phyloP scores from a whole-genome alignment of 1,140 invertebrate species.

The Panonychus citri region DNA sequence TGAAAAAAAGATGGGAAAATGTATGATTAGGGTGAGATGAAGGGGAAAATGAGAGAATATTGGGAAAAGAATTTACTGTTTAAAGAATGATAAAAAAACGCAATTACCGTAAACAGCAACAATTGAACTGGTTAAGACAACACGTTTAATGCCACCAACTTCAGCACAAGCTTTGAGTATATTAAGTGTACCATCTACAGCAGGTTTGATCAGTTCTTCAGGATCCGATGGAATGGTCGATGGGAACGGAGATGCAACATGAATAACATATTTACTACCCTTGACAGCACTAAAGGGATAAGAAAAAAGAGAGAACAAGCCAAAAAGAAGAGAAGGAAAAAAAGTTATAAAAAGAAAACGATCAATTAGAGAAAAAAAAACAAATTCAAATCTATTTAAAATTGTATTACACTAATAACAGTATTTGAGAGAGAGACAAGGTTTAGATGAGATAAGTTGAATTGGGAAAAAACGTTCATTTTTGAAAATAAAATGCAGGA shows the following conservation, averaged over 20 bases:
- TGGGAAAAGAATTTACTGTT: not conserved
- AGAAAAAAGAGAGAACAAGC: conserved; percentile 2
- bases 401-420: no score
- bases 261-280: conserved; percentile 29
- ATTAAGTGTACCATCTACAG: conserved; percentile 30
- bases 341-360: not conserved
- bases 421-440: no score
- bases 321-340: not conserved
- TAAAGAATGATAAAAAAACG: not conserved
- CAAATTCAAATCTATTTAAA: not conserved
- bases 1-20: not conserved
- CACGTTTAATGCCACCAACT: conserved; percentile 26
- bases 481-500: no score
- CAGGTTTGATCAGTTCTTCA: conserved; percentile 28
- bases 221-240: conserved; percentile 16
- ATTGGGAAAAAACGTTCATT: no score
- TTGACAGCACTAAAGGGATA: conserved; percentile 26
- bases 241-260: conserved; percentile 34
- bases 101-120: conserved; percentile 27
- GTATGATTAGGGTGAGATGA: not conserved
- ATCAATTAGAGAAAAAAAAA: not conserved
- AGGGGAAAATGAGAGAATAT: not conserved
- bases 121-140: conserved; percentile 33
- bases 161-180: conserved; percentile 29
- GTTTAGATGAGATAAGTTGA: no score